phyloP scores from a whole-genome alignment of 2,888 invertebrate genomes.

The Chloroclystis v-ata region DNA sequence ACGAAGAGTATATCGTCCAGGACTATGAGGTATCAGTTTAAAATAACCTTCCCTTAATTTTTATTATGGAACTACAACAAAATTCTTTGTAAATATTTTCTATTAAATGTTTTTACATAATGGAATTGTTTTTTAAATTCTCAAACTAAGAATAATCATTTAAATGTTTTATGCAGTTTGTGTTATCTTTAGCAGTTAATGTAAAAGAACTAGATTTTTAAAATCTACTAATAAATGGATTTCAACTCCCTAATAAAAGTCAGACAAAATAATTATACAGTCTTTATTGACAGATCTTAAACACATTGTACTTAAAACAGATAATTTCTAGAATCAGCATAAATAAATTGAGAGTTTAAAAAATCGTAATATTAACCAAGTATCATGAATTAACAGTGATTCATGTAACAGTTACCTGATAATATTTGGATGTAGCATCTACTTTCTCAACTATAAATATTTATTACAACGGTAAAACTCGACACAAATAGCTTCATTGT shows the following conservation, averaged over 20 bases:
- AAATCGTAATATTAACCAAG: not conserved
- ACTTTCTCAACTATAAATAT: conserved; percentile 6
- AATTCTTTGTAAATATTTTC: conserved; percentile 24
- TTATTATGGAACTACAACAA: conserved; percentile 1
- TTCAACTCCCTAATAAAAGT: not conserved
- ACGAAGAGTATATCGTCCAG: conserved; percentile 56
- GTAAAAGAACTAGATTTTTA: too few relatives aligned
- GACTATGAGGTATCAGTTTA: conserved; percentile 53
- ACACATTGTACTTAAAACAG: not conserved
- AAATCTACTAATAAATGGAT: too few relatives aligned
- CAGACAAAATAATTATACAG: conserved; percentile 47
- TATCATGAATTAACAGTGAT: conserved; percentile 34
- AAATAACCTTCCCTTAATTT: conserved; percentile 44
- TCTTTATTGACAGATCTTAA: conserved; percentile 65
- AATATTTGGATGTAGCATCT: conserved; percentile 29
- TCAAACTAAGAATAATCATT: too few relatives aligned
- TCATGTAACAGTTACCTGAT: conserved; percentile 21
- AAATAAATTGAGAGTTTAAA: conserved; percentile 43
- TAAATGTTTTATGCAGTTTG: too few relatives aligned
- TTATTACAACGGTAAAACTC: conserved; percentile 11
- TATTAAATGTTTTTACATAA: conserved; percentile 26
- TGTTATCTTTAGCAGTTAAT: too few relatives aligned
- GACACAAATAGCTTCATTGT: conserved; percentile 14
- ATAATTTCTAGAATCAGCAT: conserved; percentile 19
- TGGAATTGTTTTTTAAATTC: too few relatives aligned